Conservation (phyloP, 2,888 invertebrate genomes). For the Drosophila meridiana region DNA sequence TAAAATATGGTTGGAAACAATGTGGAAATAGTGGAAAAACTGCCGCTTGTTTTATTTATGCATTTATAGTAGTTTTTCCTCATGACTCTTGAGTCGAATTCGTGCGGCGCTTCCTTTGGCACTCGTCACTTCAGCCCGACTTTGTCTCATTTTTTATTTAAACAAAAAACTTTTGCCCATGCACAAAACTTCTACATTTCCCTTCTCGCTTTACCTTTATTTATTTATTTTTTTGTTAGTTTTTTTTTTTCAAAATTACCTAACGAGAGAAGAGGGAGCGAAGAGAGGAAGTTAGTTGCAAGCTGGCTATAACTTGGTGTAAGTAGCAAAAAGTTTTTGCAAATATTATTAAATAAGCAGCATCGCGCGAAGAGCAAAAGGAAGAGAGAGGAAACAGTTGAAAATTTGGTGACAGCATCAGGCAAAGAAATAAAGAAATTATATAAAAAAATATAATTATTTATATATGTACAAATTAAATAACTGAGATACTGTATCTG, state of each 20-base stretch:
- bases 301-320: conserved; percentile 54
- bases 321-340: conserved; percentile 56
- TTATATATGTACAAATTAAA: neutral
- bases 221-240: neutral
- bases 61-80: conserved; percentile 51
- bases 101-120: conserved; percentile 51
- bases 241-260: conserved; percentile 50
- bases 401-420: conserved; percentile 1
- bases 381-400: neutral
- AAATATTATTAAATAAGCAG: conserved; percentile 65
- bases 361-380: conserved; percentile 18
- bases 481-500: neutral
- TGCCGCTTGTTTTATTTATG: conserved; percentile 70
- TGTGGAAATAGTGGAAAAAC: conserved; percentile 72
- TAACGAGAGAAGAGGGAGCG: conserved; percentile 31
- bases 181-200: conserved; percentile 56
- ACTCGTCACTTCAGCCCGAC: conserved; percentile 65
- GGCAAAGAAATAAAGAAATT: conserved; percentile 9
- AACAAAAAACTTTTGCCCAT: conserved; percentile 61
- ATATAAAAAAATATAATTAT: neutral
- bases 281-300: conserved; percentile 23
- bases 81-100: conserved; percentile 59
- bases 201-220: neutral
- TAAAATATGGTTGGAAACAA: conserved; percentile 66
- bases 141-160: conserved; percentile 74